These are phyloP conservation scores for Axinella damicornis DNA, from an alignment of 37 sponge, comb jelly and placozoan genomes.

Conservation along the genomic window DNA sequence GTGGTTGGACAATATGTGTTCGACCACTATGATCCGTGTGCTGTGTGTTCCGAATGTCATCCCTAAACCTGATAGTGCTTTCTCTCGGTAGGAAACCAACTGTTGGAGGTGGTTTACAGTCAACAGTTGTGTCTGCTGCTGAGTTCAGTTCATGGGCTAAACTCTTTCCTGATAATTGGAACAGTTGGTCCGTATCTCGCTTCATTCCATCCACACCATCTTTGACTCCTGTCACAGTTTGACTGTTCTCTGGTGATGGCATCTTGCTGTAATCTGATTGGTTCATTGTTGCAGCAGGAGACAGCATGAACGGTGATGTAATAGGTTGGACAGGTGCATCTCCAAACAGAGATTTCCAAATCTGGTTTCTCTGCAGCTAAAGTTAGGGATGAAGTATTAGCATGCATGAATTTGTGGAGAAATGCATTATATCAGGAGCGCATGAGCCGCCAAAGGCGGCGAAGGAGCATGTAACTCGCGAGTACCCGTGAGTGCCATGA, in stretches of 20 bases:
- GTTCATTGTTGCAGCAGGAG: background rate
- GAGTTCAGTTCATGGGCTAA: background rate
- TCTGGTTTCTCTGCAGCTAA: constrained; percentile 13
- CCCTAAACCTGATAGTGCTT: background rate
- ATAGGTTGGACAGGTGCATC: constrained; percentile 37
- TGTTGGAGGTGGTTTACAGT: constrained; percentile 1
- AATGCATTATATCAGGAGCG: too few relatives aligned
- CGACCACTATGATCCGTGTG: too few relatives aligned
- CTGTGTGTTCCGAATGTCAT: too few relatives aligned
- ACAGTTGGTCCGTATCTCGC: too few relatives aligned
- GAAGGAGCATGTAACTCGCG: too few relatives aligned
- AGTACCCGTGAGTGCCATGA: too few relatives aligned
- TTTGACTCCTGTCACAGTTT: background rate
- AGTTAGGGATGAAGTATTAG: too few relatives aligned
- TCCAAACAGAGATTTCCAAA: constrained; percentile 45
- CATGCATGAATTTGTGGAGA: too few relatives aligned
- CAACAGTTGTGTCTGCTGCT: background rate
- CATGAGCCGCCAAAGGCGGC: too few relatives aligned
- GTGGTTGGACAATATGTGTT: too few relatives aligned
- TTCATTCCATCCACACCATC: too few relatives aligned
- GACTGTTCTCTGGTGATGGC: background rate
- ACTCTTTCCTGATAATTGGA: too few relatives aligned
- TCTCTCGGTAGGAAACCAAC: constrained; percentile 8
- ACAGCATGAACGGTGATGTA: constrained; percentile 14
- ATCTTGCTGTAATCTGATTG: background rate